Evolutionary conservation across 2,888 invertebrate species (phyloP).

Genomic region (Acleris sparsana): DNA sequence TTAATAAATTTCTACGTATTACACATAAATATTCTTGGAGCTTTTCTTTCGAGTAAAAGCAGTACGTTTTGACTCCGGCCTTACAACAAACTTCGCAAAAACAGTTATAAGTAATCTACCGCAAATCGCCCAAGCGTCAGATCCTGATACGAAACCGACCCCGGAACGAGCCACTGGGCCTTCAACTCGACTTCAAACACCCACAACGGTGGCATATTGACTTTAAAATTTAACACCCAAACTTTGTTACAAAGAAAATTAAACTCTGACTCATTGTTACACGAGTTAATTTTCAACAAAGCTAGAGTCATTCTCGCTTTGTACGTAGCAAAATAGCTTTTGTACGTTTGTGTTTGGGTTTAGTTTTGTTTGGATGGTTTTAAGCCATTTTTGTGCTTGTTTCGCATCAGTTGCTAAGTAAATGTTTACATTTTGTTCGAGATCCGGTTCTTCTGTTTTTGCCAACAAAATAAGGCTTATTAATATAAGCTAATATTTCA

Average conservation of each 20-base stretch:
- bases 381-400: slow-evolving; percentile 17
- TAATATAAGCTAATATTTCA: no score
- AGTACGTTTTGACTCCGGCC: background rate
- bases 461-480: background rate
- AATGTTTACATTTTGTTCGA: slow-evolving; percentile 12
- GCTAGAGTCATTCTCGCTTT: background rate
- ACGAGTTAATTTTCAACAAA: background rate
- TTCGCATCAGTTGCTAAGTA: slow-evolving; percentile 12
- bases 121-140: no score
- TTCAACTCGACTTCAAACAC: slow-evolving; percentile 2
- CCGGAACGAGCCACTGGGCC: no score
- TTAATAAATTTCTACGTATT: no score
- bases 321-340: background rate
- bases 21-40: no score
- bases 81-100: background rate
- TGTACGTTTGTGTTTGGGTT: background rate
- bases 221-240: slow-evolving; percentile 35
- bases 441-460: slow-evolving; percentile 2
- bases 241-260: slow-evolving; percentile 3
- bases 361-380: background rate
- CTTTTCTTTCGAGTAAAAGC: no score
- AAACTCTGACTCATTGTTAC: slow-evolving; percentile 4
- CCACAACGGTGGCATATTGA: slow-evolving; percentile 26
- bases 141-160: no score
- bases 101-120: background rate